Evolutionary conservation across 2,888 invertebrate species (phyloP), one percentile per base, ranked within the genome.

Genomic region (Rhodophaea formosa): DNA sequence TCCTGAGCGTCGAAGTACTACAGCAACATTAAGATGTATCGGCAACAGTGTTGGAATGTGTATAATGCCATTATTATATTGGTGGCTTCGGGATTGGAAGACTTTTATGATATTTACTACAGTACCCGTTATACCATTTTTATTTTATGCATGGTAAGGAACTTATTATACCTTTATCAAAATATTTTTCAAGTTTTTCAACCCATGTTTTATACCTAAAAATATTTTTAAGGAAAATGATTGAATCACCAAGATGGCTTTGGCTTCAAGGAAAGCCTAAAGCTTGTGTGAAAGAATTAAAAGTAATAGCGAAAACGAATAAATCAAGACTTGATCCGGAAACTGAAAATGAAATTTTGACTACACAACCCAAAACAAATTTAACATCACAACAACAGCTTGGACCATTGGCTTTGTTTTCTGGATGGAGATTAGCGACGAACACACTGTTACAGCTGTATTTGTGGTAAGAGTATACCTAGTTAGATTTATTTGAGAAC

Each of bases 211-310:
- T 6, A 8, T 32, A 3, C 7, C 35, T 10, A 16, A 14, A 17
- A 30, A n/a, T 47, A 16, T 51, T 29, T 75, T 76, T 35, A 68
- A 94, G 94, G 79, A 91, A 87, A 68, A 84, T 93, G 71, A 92
- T 94, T 62, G 94, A 94, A 84, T 94, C 94, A 47, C 94, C 94
- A 3, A 87, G 93, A 61, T 94, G 94, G 94, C 84, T 94, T 65
- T 92, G 92, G 77, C 87, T 91, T 62, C 88, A 89, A 70, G 91
- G 90, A 44, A 89, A 89, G 62, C 82, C 85, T 46, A 78, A 82
- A 66, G 79, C 84, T 61, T 92, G 93, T 63, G 67, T 93, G 47
- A 78, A 77, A 49, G 82, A 87, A 70, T 77, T 94, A 58, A 86
- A 90, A 70, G 80, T 80, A 66, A 93, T 94, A 60, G 93, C 93